Conservation (phyloP, 2,888 invertebrate species). For the Hyppa rectilinea region DNA sequence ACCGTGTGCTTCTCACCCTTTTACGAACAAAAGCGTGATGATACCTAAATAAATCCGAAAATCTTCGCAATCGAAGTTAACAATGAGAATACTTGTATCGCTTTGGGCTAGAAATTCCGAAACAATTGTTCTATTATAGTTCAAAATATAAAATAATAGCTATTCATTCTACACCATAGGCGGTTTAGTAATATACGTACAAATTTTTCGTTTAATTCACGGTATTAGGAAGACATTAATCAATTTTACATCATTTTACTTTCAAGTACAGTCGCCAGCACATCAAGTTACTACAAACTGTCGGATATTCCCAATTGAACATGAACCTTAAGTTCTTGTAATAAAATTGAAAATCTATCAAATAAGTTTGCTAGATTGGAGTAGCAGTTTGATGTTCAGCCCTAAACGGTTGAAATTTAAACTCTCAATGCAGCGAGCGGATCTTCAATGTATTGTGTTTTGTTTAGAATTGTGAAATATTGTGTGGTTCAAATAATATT, state of each 20-base stretch:
- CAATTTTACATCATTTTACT: slow-evolving; percentile 30
- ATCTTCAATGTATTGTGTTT: slow-evolving; percentile 20
- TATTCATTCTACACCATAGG: slow-evolving; percentile 37
- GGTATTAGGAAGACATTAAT: slow-evolving; percentile 48
- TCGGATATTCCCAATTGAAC: too few relatives aligned
- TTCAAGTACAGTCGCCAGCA: too few relatives aligned
- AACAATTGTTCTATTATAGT: slow-evolving; percentile 51
- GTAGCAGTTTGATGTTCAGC: too few relatives aligned
- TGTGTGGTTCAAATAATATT: slow-evolving; percentile 9
- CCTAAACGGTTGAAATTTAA: slow-evolving; percentile 33
- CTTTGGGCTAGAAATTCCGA: slow-evolving; percentile 47
- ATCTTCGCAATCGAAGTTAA: slow-evolving; percentile 34
- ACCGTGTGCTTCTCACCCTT: slow-evolving; percentile 35
- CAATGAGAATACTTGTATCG: slow-evolving; percentile 37
- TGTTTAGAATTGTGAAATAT: slow-evolving; percentile 26
- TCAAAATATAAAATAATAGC: slow-evolving; percentile 49
- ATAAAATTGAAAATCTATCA: too few relatives aligned
- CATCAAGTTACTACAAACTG: too few relatives aligned
- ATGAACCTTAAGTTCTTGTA: too few relatives aligned
- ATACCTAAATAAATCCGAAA: slow-evolving; percentile 33
- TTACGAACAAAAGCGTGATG: slow-evolving; percentile 27
- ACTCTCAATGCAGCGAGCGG: slow-evolving; percentile 17
- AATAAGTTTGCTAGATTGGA: too few relatives aligned
- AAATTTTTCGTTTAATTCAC: slow-evolving; percentile 41
- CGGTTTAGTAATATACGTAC: slow-evolving; percentile 30